Percentiles rank a stretch among this genome's conserved stretches.
phyloP scores from a whole-genome alignment of 2,113 vertebrate species.

The Tor tambroides region DNA sequence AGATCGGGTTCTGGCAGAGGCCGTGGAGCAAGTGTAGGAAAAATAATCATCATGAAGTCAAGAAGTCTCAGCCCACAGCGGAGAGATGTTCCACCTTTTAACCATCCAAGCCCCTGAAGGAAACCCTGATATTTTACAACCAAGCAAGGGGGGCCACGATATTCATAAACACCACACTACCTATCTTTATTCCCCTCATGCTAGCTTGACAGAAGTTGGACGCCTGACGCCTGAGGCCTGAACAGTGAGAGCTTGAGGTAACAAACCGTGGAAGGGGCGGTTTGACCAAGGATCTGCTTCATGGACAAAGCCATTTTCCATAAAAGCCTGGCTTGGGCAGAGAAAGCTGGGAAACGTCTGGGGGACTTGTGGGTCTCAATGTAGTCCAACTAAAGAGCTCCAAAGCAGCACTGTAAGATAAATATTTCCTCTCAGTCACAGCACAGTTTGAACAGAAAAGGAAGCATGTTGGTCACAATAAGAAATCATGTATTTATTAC shows the following conservation, averaged over 20 bases:
- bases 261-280: constrained; percentile 20
- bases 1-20: constrained; percentile 51
- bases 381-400: constrained; percentile 39
- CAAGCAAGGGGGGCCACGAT: constrained; percentile 51
- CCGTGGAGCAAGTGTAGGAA: constrained; percentile 61
- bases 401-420: constrained; percentile 48
- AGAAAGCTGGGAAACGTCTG: constrained; percentile 41
- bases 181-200: constrained; percentile 42
- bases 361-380: constrained; percentile 23
- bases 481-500: constrained; percentile 49
- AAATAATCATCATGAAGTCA: constrained; percentile 71
- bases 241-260: constrained; percentile 14
- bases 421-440: constrained; percentile 55
- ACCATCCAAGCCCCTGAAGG: constrained; percentile 47
- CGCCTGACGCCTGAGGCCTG: constrained; percentile 29
- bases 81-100: constrained; percentile 62
- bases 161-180: constrained; percentile 59
- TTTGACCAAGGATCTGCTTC: constrained; percentile 46
- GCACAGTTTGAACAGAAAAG: constrained; percentile 38
- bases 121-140: constrained; percentile 63
- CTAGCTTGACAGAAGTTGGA: constrained; percentile 53
- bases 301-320: constrained; percentile 51
- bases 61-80: constrained; percentile 63
- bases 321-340: constrained; percentile 53
- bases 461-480: constrained; percentile 57